These are phyloP conservation scores for Aspidapion aeneum DNA, from an alignment of 2,888 invertebrate genomes.

Conservation along the genomic window DNA sequence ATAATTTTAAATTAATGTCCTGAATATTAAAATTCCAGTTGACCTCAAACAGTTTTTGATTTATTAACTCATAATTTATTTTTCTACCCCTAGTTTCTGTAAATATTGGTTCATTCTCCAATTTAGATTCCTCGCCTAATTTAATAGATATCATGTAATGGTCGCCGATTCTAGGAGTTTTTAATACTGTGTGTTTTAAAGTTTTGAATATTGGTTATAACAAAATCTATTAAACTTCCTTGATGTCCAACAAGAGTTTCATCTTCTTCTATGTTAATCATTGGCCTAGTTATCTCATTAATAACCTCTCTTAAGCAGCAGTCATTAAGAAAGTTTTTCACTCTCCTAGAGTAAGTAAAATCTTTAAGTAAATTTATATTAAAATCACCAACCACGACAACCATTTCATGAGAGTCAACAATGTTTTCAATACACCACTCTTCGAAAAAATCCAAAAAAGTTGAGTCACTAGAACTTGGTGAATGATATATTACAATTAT, in stretches of 20 bases:
- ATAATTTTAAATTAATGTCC: background rate
- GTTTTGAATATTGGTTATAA: background rate
- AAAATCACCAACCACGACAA: background rate
- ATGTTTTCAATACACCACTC: background rate
- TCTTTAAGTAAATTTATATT: background rate
- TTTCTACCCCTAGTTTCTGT: background rate
- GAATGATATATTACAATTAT: background rate
- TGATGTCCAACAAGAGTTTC: background rate
- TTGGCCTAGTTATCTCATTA: background rate
- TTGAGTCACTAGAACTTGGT: background rate
- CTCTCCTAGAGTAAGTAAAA: background rate
- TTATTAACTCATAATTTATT: background rate
- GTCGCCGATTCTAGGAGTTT: background rate
- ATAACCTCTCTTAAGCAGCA: background rate
- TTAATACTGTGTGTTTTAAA: background rate
- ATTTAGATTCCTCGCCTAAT: background rate
- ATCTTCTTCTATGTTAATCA: background rate
- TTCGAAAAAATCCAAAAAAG: background rate
- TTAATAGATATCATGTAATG: background rate
- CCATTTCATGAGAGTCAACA: background rate
- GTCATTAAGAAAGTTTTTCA: background rate
- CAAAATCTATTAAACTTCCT: background rate
- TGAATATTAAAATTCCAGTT: background rate
- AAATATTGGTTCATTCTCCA: background rate
- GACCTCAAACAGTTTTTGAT: background rate